phyloP scores from a whole-genome alignment of 2,888 invertebrate genomes.

The Cryptophagus acutangulus region DNA sequence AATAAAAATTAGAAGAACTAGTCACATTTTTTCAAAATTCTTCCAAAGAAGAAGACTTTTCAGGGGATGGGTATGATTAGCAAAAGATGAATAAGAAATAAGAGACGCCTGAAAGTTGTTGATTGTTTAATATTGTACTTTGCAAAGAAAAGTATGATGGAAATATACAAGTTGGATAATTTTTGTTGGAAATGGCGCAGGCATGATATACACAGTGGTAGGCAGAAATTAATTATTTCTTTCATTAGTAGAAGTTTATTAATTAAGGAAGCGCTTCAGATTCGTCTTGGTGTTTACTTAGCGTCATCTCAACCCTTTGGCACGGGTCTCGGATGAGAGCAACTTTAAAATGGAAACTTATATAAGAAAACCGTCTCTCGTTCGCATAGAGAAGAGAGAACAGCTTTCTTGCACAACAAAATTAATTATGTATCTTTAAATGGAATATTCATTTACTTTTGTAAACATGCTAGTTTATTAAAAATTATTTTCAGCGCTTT shows the following conservation, averaged over 20 bases:
- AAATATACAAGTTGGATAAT: too few species aligned
- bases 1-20: too few species aligned
- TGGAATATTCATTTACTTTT: constrained; percentile 24
- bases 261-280: constrained; percentile 50
- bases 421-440: constrained; percentile 47
- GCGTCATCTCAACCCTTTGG: constrained; percentile 49
- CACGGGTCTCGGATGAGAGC: constrained; percentile 42
- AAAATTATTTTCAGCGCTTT: constrained; percentile 5
- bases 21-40: neutral
- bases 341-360: constrained; percentile 48
- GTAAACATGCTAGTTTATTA: constrained; percentile 6
- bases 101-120: constrained; percentile 4
- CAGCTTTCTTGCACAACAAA: constrained; percentile 44
- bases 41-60: neutral
- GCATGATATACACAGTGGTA: constrained; percentile 38
- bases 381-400: constrained; percentile 22
- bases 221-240: constrained; percentile 52
- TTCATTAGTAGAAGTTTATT: constrained; percentile 52
- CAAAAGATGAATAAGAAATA: neutral
- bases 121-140: constrained; percentile 8
- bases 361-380: constrained; percentile 35
- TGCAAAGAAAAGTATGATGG: constrained; percentile 4
- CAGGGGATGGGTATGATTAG: neutral
- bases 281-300: constrained; percentile 48
- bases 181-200: constrained; percentile 33